Evolutionary conservation across 2,113 vertebrate species (phyloP).

Genomic region (Varanus komodoensis): DNA sequence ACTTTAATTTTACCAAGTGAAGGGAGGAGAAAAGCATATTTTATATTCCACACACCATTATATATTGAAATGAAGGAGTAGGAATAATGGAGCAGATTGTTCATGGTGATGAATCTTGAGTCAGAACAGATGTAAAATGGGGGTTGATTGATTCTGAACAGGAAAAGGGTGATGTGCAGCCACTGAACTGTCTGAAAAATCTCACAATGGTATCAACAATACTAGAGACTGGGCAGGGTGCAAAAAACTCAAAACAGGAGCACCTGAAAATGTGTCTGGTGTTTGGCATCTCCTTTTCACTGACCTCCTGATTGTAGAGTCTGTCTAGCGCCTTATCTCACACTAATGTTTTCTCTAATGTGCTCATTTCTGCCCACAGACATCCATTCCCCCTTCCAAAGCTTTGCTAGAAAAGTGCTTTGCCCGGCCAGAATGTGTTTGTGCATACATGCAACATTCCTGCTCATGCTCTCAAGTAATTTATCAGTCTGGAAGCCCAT

Average conservation of each 20-base stretch:
- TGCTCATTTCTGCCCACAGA: not conserved
- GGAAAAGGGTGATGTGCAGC: not conserved
- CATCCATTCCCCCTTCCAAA: not conserved
- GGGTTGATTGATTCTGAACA: slow-evolving; percentile 31
- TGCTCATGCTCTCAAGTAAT: not conserved
- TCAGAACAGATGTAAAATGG: slow-evolving; percentile 24
- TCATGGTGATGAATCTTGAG: slow-evolving; percentile 30
- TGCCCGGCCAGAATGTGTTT: not conserved
- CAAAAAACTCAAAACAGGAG: not conserved
- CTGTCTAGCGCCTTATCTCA: not conserved
- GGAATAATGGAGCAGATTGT: slow-evolving; percentile 25
- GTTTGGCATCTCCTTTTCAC: not conserved
- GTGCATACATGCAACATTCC: not conserved
- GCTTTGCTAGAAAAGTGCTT: too few species aligned
- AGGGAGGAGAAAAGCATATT: not conserved
- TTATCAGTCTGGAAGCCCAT: not conserved
- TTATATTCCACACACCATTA: slow-evolving; percentile 32
- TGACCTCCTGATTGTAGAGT: not conserved
- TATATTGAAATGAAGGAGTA: slow-evolving; percentile 29
- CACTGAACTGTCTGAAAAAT: slow-evolving; percentile 23
- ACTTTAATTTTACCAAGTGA: slow-evolving; percentile 48
- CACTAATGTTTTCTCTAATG: not conserved
- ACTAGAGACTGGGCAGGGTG: not conserved
- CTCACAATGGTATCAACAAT: slow-evolving; percentile 8
- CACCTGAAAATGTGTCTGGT: not conserved